Base-by-base conservation (phyloP, 1,140 invertebrate genomes). In the Drosophila kurseongensis region DNA sequence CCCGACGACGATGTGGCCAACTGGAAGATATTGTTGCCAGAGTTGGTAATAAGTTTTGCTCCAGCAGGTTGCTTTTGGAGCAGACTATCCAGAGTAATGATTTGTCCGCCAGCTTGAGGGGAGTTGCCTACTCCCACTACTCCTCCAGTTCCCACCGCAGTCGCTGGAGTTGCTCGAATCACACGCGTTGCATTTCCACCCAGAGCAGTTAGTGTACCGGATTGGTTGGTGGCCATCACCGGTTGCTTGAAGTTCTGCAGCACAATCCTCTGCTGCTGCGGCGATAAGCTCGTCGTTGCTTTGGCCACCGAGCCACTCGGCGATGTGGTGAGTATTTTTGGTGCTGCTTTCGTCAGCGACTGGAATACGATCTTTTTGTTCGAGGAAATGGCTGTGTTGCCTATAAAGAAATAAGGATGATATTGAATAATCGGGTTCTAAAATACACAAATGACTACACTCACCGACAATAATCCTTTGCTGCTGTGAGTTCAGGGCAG, bases 61-160 rank as follows among this genome's bases (percentile, higher is more conserved):
- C 36, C 38, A 56, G 58, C 36, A 4, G 60, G 57, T 68, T 67
- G 92, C 91, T 95, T 95, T 4, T 95, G 94, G 5, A 95, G 75
- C 13, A 96, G 77, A 92, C 93, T 95, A 79, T 95, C 95, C n/a
- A 96, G 93, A 0, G 95, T 95, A 9, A 96, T 95, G 5, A 96
- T 93, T 62, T 96, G 95, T 1, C 94, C 94, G 2, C 93, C 93
- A 9, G 94, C 93, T 16, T 72, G 67, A 7, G 29, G 29, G 29
- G 61, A 16, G 40, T 38, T 65, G 13, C 27, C 50, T 4, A 16
- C 50, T 52, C 50, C 50, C 12, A 36, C 47, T 32, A 79, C 47
- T 29, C 41, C 35, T 18, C 50, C 10, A 9, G 58, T 54, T 35
- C 52, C 59, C n/a, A 32, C 66, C 12, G 54, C 18, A n/a, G 76